Conservation (phyloP, 2,113 vertebrate species). For the Drymodes brunneopygia region DNA sequence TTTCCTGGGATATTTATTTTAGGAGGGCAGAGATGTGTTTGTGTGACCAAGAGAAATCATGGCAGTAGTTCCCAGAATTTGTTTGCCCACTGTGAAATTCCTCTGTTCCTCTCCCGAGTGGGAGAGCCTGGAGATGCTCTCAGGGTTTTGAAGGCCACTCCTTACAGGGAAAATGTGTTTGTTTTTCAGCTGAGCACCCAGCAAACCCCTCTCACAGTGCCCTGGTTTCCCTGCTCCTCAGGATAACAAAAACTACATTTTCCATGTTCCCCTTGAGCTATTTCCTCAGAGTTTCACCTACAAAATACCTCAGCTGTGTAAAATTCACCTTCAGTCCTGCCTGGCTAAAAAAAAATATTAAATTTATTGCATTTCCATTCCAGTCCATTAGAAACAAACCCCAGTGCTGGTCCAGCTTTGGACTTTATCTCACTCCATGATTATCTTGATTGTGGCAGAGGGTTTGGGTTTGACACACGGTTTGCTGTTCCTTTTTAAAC, state of each 20-base stretch:
- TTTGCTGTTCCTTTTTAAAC: constrained; percentile 13
- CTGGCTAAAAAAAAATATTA: neutral
- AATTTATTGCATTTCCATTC: neutral
- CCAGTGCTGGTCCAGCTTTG: neutral
- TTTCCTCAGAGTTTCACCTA: neutral
- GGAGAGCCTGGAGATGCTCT: neutral
- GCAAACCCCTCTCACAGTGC: neutral
- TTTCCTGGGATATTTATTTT: neutral
- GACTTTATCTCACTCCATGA: neutral
- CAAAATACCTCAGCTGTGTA: neutral
- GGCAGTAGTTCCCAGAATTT: neutral
- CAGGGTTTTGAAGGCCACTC: neutral
- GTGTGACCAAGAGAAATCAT: neutral
- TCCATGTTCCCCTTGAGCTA: neutral
- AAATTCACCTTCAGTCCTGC: neutral
- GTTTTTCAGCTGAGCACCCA: neutral
- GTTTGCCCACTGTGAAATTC: neutral
- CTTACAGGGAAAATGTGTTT: accelerated
- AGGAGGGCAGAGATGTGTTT: accelerated
- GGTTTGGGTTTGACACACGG: neutral
- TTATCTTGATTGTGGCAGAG: neutral
- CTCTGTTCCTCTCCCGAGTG: neutral
- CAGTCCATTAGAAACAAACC: neutral
- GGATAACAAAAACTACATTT: neutral
- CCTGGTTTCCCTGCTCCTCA: neutral